Evolutionary conservation across 2,113 vertebrate genomes (phyloP).

Genomic region (Phalacrocorax aristotelis): DNA sequence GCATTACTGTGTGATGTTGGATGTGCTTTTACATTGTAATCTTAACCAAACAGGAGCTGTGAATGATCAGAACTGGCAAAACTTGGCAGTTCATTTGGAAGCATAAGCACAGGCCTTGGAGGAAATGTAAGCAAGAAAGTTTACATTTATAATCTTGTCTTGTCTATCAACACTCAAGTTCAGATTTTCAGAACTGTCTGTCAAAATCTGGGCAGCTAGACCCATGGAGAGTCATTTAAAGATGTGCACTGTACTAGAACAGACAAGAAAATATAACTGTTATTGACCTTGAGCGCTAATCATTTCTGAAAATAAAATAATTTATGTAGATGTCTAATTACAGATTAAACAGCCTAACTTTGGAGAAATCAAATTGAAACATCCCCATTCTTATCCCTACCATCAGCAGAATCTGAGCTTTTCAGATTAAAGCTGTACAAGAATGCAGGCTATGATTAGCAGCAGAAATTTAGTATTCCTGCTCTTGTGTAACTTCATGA

Average conservation of each 20-base stretch:
- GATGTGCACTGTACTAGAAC: neutral
- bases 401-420: neutral
- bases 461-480: neutral
- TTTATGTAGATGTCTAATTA: neutral
- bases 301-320: neutral
- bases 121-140: neutral
- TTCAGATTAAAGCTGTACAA: neutral
- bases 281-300: rapidly evolving
- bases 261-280: neutral
- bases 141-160: neutral
- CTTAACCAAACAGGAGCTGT: neutral
- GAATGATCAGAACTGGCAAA: neutral
- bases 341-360: neutral
- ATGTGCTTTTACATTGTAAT: neutral
- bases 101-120: neutral
- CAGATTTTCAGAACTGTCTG: neutral
- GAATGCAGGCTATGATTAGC: neutral
- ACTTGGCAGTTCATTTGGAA: neutral
- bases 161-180: neutral
- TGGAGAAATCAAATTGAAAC: neutral
- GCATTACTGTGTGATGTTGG: rapidly evolving
- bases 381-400: neutral
- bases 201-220: neutral
- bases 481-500: neutral
- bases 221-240: neutral